Base-by-base conservation (phyloP, 2,113 vertebrate genomes). In the Megalops atlanticus region DNA sequence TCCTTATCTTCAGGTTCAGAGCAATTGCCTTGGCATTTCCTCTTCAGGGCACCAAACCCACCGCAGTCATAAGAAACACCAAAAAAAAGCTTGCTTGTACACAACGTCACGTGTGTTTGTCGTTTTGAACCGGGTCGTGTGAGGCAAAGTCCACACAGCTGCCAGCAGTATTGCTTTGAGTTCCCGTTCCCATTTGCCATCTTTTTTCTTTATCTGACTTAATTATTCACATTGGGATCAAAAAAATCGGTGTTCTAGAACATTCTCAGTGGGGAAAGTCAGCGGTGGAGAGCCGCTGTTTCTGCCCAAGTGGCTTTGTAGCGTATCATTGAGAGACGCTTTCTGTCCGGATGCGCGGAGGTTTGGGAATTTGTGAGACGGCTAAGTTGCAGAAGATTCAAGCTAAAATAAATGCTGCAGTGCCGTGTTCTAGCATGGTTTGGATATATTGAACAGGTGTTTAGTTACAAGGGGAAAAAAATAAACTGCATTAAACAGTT, bases 1-100 rank as follows among this genome's bases (percentile, higher is more conserved):
- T 38, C 69, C 58, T 71, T 71, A 71, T 71, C 69, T 71, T 71
- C 69, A 38, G 69, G 69, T 35, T 36, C 36, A 38, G 36, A 71
- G 69, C 69, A 71, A 38, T 27, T 71, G 4, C 36, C 14, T 36
- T 71, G 31, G 69, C 11, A 36, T 38, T 71, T 35, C 16, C 16
- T 71, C 69, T 71, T 71, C 69, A 71, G 69, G 69, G 58, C 58
- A 64, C 58, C 58, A 27, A 27, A n/a, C n/a, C 58, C 31, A 31
- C n/a, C 58, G 24, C 24, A 64, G 31, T 64, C 31, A 31, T 64
- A 64, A 64, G 14, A 64, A 54, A 54, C 24, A 54, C 49, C 24
- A 16, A 16, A 54, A 4, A 54, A 54, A n/a, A n/a, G n/a, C 16
- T 64, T 64, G 24, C 24, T 64, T 64, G n/a, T 27, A 64, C n/a